Evolutionary conservation across 2,888 invertebrate genomes (phyloP), one percentile per base, ranked within the genome.

Genomic region (Galerucella calmariensis): DNA sequence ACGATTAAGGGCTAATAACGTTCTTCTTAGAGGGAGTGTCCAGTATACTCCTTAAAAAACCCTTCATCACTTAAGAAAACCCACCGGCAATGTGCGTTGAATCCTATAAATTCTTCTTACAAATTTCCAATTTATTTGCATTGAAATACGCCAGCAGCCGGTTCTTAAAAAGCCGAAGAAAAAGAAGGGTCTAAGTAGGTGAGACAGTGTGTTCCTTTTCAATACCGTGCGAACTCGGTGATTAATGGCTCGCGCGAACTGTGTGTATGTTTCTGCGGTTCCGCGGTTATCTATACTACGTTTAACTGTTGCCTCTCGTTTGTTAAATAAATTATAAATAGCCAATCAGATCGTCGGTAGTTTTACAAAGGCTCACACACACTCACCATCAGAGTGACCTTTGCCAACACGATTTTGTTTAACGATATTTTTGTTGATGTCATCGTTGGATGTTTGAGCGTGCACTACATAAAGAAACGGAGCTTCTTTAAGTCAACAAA

Each of bases 61-160:
- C 4, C 48, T 48, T 4, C 4, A 51, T 11, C 51, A n/a, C 51
- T 51, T 8, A 12, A n/a, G 1, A 51, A 51, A 1, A 1, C 51
- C n/a, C n/a, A n/a, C 51, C n/a, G 51, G 14, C 51, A 41, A 6
- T 51, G 8, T 8, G 51, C 51, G 5, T 51, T 51, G 5, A 2
- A 14, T 51, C 51, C n/a, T 51, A 51, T 51, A 51, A 51, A 51
- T 51, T n/a, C 14, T 51, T 14, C 51, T 14, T 51, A 51, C 61
- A 66, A 61, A 71, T 74, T 69, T 74, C 61, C 69, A 48, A 69
- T 73, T 69, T 66, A 70, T 74, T 69, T 69, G 67, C 66, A 74
- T 74, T 65, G 46, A 66, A 53, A 65, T 41, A 58, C 24, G 53
- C 53, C 16, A 41, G 53, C 12, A 53, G 53, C 53, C 11, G 35